A percentile compares a stretch with the other conserved stretches of the same genome.
These are phyloP conservation scores for silkworm (Bombyx mori) DNA, from an alignment of 1,140 invertebrate genomes.

Conservation along the genomic window DNA sequence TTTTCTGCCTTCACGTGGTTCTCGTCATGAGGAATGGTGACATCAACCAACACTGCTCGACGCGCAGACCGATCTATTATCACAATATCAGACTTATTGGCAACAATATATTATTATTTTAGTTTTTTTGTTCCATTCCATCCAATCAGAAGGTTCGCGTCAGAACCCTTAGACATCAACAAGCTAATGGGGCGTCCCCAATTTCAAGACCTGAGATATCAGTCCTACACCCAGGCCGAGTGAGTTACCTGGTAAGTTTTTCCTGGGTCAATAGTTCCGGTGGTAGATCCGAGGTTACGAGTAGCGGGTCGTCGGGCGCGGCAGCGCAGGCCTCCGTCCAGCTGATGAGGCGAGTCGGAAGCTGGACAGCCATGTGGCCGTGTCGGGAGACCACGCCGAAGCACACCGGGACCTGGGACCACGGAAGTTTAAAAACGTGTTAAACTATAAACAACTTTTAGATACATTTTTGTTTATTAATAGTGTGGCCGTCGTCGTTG, in stretches of 20 bases:
- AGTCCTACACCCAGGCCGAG: too few relatives aligned
- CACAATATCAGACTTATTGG: too few relatives aligned
- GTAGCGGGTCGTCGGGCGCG: slow-evolving; percentile 62
- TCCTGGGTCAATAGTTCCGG: slow-evolving; percentile 82
- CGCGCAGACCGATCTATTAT: too few relatives aligned
- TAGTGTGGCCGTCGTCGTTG: too few relatives aligned
- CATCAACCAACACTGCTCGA: too few relatives aligned
- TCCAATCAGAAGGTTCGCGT: too few relatives aligned
- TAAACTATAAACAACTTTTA: too few relatives aligned
- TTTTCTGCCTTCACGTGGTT: too few relatives aligned
- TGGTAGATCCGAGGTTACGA: slow-evolving; percentile 77
- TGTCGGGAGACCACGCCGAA: slow-evolving; percentile 97
- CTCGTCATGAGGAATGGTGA: too few relatives aligned
- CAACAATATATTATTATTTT: too few relatives aligned
- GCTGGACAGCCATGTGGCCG: slow-evolving; percentile 92
- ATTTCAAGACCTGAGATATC: neutral
- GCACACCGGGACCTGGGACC: slow-evolving; percentile 83
- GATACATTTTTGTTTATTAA: too few relatives aligned
- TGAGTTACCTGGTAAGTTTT: slow-evolving; percentile 75
- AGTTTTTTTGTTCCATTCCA: too few relatives aligned
- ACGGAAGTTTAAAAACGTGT: neutral
- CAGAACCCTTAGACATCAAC: neutral
- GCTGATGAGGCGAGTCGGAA: slow-evolving; percentile 87
- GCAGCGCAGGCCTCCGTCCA: slow-evolving; percentile 59
- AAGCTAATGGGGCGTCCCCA: neutral